A percentile compares a stretch with the other conserved stretches of the same genome.
These are phyloP conservation scores for Prosopocoilus inquinatus DNA, from an alignment of 2,888 invertebrate species.

Conservation along the genomic window DNA sequence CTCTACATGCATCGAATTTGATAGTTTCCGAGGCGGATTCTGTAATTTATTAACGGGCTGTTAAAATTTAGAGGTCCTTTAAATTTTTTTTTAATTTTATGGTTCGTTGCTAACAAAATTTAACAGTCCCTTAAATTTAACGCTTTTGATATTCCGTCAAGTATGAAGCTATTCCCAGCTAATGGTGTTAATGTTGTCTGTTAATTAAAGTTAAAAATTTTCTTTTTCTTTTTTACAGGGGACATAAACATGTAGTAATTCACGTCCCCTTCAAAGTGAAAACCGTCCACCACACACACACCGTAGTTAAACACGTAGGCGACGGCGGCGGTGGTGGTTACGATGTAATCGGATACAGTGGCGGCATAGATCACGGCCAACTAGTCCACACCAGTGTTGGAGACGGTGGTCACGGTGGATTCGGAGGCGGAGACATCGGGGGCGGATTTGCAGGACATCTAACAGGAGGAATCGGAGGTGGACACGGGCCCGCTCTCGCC, in stretches of 20 bases:
- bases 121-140: no score
- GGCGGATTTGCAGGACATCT: slow-evolving; percentile 25
- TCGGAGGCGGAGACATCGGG: slow-evolving; percentile 36
- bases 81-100: no score
- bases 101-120: no score
- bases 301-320: slow-evolving; percentile 71
- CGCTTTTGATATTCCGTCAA: slow-evolving; percentile 47
- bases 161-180: no score
- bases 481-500: slow-evolving; percentile 20
- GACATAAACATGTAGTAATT: slow-evolving; percentile 71
- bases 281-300: slow-evolving; percentile 75
- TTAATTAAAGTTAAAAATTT: no score
- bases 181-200: no score
- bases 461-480: slow-evolving; percentile 24
- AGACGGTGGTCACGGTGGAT: slow-evolving; percentile 32
- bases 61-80: no score
- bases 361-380: slow-evolving; percentile 58
- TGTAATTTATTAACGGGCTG: no score
- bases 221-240: slow-evolving; percentile 29
- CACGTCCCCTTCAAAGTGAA: slow-evolving; percentile 77
- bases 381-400: slow-evolving; percentile 50
- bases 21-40: no score
- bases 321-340: slow-evolving; percentile 51
- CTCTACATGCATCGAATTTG: no score
- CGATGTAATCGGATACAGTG: slow-evolving; percentile 68